phyloP scores from a whole-genome alignment of 1,140 invertebrate genomes.

The Megalopta genalis region DNA sequence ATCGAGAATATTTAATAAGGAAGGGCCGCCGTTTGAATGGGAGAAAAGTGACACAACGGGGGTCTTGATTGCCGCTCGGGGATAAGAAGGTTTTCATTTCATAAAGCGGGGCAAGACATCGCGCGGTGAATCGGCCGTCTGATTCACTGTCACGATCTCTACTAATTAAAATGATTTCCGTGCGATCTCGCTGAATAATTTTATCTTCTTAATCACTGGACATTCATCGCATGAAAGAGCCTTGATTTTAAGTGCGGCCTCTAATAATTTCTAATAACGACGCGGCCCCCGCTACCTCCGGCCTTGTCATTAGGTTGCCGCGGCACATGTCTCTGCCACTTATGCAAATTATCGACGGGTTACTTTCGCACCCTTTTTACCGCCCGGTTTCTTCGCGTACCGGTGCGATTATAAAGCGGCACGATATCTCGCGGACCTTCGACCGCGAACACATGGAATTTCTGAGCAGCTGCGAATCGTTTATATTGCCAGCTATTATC shows the following conservation, averaged over 20 bases:
- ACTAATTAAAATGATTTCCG: conserved; percentile 75
- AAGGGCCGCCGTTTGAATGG: conserved; percentile 7
- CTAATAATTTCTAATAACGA: conserved; percentile 79
- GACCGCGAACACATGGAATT: neutral
- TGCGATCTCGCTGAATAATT: conserved; percentile 72
- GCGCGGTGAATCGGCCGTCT: conserved; percentile 37
- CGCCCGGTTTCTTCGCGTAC: conserved; percentile 15
- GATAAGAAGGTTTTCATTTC: conserved; percentile 49
- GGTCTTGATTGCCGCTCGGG: conserved; percentile 27
- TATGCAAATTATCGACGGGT: conserved; percentile 75
- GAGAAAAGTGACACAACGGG: conserved; percentile 30
- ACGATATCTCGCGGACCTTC: neutral
- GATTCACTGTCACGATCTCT: conserved; percentile 59
- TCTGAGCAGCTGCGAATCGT: neutral
- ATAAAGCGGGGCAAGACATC: conserved; percentile 52
- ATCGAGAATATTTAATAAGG: conserved; percentile 59
- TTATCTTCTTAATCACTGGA: conserved; percentile 78
- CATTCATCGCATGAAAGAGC: conserved; percentile 79
- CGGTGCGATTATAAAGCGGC: conserved; percentile 38
- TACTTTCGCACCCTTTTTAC: conserved; percentile 65
- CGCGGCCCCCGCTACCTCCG: conserved; percentile 57
- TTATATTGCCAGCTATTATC: no score
- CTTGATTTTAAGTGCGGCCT: conserved; percentile 78
- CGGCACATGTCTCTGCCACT: conserved; percentile 66
- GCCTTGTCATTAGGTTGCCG: conserved; percentile 72